phyloP scores from a whole-genome alignment of 2,888 invertebrate genomes.

The Cactoblastis cactorum region DNA sequence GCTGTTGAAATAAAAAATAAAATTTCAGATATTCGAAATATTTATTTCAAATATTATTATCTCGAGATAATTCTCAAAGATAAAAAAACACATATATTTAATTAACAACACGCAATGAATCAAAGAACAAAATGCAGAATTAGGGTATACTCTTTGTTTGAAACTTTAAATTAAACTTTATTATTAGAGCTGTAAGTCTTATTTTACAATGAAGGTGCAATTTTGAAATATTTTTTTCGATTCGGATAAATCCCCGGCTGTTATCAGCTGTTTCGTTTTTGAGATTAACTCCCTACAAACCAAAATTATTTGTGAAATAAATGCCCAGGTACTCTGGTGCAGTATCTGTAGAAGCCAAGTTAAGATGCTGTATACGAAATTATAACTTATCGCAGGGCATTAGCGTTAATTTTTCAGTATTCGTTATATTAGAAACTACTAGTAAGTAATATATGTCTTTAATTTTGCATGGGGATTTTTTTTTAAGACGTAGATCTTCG shows the following conservation, averaged over 20 bases:
- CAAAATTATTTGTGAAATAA: background rate
- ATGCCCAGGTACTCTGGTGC: too few relatives aligned
- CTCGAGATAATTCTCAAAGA: too few relatives aligned
- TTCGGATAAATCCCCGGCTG: background rate
- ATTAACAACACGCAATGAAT: slow-evolving; percentile 19
- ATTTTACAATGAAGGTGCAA: background rate
- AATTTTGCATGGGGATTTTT: too few relatives aligned
- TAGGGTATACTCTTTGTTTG: background rate
- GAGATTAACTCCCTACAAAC: slow-evolving; percentile 23
- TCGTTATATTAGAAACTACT: too few relatives aligned
- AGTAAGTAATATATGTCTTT: too few relatives aligned
- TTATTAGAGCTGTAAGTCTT: background rate
- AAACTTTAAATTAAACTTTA: background rate
- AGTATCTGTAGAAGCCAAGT: too few relatives aligned
- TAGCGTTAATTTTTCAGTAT: too few relatives aligned
- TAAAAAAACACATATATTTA: slow-evolving; percentile 16
- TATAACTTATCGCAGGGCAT: too few relatives aligned
- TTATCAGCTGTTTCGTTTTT: slow-evolving; percentile 31
- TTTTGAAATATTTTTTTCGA: background rate
- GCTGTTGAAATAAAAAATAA: background rate
- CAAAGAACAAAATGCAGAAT: background rate
- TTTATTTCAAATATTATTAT: too few relatives aligned
- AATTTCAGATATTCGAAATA: too few relatives aligned
- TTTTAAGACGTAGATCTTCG: too few relatives aligned
- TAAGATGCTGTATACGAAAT: too few relatives aligned